Evolutionary conservation across 2,888 invertebrate genomes (phyloP), one percentile per base, ranked within the genome.

Genomic region (Erpobdella octoculata): DNA sequence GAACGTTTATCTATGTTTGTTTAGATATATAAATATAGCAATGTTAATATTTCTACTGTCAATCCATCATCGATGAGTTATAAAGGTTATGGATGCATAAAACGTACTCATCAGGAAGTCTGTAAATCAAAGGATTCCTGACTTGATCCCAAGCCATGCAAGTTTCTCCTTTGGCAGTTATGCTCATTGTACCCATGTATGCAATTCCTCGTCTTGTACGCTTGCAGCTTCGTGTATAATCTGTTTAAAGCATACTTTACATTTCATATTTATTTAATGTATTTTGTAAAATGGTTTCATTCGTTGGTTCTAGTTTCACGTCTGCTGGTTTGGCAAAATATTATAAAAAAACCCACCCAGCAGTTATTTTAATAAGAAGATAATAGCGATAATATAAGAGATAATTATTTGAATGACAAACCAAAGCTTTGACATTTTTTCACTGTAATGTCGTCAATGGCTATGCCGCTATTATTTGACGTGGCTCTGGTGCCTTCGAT

Each of bases 191-290:
- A 18, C 73, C 73, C 38, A 62, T 62, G 70, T 73, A 73, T 8
- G 41, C 73, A 35, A 46, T 12, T 25, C 73, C 73, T n/a, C 58
- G 28, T n/a, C 71, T 38, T 5, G 73, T 62, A 18, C 31, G 36
- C 70, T 73, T 73, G 59, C 73, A 73, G 18, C 71, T 53, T 9
- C n/a, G n/a, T n/a, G n/a, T n/a, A n/a, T n/a, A n/a, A n/a, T n/a
- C n/a, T n/a, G n/a, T n/a, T n/a, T n/a, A n/a, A n/a, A n/a, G n/a
- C n/a, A n/a, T n/a, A n/a, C n/a, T n/a, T n/a, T n/a, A n/a, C n/a
- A n/a, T n/a, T n/a, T n/a, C n/a, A n/a, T n/a, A n/a, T n/a, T n/a
- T n/a, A n/a, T n/a, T n/a, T n/a, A n/a, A n/a, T n/a, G n/a, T n/a
- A n/a, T n/a, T n/a, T n/a, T n/a, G n/a, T n/a, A n/a, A n/a, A n/a